A percentile compares a stretch with the other conserved stretches of the same genome.
Conservation (phyloP, 1,140 invertebrate species). For the Sycophaga agraensis region DNA sequence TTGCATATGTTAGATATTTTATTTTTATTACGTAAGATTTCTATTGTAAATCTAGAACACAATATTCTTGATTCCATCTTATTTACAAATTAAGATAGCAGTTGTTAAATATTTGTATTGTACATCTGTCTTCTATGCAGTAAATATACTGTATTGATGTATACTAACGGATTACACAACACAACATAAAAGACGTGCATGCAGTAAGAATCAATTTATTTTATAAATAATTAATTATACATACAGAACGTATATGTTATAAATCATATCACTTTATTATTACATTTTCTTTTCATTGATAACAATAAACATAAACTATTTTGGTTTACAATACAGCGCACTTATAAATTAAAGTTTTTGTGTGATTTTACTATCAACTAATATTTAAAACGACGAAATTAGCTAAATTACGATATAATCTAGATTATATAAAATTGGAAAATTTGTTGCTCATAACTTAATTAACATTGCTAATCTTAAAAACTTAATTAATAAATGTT, state of each 20-base stretch:
- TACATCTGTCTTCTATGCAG: too few relatives aligned
- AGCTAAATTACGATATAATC: constrained; percentile 15
- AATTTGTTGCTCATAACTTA: constrained; percentile 10
- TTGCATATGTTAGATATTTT: too few relatives aligned
- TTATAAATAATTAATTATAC: not conserved
- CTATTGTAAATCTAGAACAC: too few relatives aligned
- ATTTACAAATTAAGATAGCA: too few relatives aligned
- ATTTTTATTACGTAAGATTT: too few relatives aligned
- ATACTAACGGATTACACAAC: too few relatives aligned
- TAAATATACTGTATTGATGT: too few relatives aligned
- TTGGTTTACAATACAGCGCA: constrained; percentile 24
- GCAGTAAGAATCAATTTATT: too few relatives aligned
- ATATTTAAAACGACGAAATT: too few relatives aligned
- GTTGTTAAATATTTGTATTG: too few relatives aligned
- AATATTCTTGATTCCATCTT: too few relatives aligned
- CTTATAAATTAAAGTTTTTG: constrained; percentile 18
- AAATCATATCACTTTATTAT: constrained; percentile 26
- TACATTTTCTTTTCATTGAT: constrained; percentile 16
- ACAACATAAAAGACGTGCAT: too few relatives aligned
- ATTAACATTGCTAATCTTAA: not conserved
- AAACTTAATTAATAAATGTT: constrained; percentile 7
- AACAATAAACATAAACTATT: constrained; percentile 27
- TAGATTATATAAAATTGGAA: constrained; percentile 2
- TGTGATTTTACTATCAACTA: not conserved
- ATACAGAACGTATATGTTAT: not conserved